phyloP scores from a whole-genome alignment of 2,113 vertebrate genomes.

The Anas platyrhynchos region DNA sequence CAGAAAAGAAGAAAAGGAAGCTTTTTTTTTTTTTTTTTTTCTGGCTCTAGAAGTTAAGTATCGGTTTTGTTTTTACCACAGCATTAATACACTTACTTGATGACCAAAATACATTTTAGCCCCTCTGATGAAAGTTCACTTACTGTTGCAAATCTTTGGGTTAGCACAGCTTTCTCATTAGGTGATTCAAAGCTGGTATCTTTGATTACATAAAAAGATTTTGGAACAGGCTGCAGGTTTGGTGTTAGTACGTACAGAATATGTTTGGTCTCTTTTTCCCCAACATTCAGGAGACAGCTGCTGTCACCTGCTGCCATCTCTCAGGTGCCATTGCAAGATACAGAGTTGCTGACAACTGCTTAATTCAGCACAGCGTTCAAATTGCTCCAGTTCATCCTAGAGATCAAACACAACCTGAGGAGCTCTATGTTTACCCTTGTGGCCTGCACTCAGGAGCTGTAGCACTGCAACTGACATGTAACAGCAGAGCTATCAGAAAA shows the following conservation, averaged over 20 bases:
- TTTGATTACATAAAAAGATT: not conserved
- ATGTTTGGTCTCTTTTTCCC: not conserved
- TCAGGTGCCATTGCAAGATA: not conserved
- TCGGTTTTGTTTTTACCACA: not conserved
- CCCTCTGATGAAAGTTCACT: not conserved
- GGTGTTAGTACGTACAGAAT: not conserved
- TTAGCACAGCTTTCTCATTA: not conserved
- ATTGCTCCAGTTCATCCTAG: not conserved
- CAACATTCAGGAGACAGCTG: not conserved
- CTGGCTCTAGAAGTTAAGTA: not conserved
- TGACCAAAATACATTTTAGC: not conserved
- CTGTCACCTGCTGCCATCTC: not conserved
- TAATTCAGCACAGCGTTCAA: not conserved
- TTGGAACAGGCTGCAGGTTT: not conserved
- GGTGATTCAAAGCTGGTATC: not conserved
- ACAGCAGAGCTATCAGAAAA: not conserved
- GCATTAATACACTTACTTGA: not conserved
- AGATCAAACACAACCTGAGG: not conserved
- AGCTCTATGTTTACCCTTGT: not conserved
- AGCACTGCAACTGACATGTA: not conserved
- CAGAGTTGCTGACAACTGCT: not conserved
- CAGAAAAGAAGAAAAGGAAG: not conserved
- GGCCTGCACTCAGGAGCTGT: not conserved
- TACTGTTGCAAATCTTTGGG: not conserved
- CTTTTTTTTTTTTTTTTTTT: not conserved